Evolutionary conservation across 2,797 vertebrate species (phyloP).

Genomic region (Aeoliscus strigatus): DNA sequence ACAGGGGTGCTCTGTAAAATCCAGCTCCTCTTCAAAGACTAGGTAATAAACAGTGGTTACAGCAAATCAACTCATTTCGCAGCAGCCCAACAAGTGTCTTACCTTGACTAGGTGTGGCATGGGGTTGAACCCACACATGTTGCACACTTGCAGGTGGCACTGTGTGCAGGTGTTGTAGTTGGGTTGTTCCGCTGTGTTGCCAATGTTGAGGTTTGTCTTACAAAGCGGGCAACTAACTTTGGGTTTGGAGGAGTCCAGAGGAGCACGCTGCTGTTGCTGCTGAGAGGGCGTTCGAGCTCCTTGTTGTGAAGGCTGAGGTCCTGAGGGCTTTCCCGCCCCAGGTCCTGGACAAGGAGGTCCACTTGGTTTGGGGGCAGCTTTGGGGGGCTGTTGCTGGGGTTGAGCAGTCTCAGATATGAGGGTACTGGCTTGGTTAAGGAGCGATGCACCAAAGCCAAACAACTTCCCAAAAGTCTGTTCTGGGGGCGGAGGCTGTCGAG

Average conservation of each 20-base stretch:
- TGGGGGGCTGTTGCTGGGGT: constrained; percentile 81
- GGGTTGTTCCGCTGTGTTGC: constrained; percentile 77
- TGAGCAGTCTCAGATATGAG: constrained; percentile 87
- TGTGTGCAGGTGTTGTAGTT: constrained; percentile 96
- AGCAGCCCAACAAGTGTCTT: constrained; percentile 59
- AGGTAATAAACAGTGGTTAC: too few relatives aligned
- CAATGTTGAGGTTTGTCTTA: constrained; percentile 89
- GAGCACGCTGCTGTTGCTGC: constrained; percentile 47
- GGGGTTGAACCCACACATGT: constrained; percentile 98
- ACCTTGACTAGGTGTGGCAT: constrained; percentile 94
- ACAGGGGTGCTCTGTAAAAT: too few relatives aligned
- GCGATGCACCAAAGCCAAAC: constrained; percentile 93
- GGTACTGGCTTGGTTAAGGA: constrained; percentile 95
- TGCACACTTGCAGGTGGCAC: constrained; percentile 93
- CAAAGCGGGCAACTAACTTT: constrained; percentile 91
- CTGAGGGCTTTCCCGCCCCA: constrained; percentile 71
- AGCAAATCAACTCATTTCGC: too few relatives aligned
- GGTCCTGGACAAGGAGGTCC: constrained; percentile 69
- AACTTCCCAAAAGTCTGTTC: constrained; percentile 94
- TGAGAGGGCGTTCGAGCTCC: constrained; percentile 53
- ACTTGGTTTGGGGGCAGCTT: constrained; percentile 83
- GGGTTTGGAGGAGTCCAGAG: constrained; percentile 75
- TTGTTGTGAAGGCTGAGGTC: constrained; percentile 58
- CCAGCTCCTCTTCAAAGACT: too few relatives aligned
- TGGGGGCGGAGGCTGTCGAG: constrained; percentile 81